Evolutionary conservation across 1,140 invertebrate species (phyloP).

Genomic region (Rhopalosiphum maidis): DNA sequence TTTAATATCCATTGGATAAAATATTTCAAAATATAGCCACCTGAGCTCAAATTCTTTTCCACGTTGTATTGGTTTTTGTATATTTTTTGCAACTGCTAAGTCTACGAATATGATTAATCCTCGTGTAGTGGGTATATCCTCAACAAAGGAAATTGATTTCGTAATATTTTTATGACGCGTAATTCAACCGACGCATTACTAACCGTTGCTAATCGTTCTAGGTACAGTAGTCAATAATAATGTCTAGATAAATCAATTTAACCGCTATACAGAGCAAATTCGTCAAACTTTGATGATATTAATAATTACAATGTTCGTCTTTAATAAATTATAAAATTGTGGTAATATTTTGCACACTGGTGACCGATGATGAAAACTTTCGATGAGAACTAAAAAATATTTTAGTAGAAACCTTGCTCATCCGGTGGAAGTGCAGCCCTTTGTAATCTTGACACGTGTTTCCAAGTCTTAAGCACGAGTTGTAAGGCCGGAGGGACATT

Average conservation of each 20-base stretch:
- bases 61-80: background rate
- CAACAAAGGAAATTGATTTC: background rate
- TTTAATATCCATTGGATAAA: background rate
- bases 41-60: background rate
- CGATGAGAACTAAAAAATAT: conserved; percentile 32
- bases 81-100: background rate
- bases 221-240: background rate
- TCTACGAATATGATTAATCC: background rate
- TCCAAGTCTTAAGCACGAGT: conserved; percentile 24
- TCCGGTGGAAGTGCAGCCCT: conserved; percentile 49
- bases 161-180: conserved; percentile 8
- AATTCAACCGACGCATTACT: background rate
- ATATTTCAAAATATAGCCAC: background rate
- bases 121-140: background rate
- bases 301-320: background rate
- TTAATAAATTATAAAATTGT: background rate
- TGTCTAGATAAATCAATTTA: background rate
- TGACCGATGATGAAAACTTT: conserved; percentile 48
- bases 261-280: background rate
- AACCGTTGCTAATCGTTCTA: background rate
- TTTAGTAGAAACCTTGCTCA: conserved; percentile 50
- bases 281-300: background rate
- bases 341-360: background rate
- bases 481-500: conserved; percentile 55
- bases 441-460: conserved; percentile 57